phyloP scores from a whole-genome alignment of 2,888 invertebrate genomes.

The Coelopa pilipes region DNA sequence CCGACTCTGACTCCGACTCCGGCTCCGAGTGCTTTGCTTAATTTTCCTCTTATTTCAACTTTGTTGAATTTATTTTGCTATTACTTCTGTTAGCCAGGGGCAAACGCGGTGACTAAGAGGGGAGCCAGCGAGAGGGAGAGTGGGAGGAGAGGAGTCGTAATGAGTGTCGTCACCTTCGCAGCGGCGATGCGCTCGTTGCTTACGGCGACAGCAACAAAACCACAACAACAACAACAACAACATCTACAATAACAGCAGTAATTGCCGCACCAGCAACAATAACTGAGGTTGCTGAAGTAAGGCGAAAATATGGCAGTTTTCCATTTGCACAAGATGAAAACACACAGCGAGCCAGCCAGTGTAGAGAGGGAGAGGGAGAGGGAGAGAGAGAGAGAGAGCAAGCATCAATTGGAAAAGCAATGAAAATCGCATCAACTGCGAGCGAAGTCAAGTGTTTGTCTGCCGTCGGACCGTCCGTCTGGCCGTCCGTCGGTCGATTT shows the following conservation, averaged over 20 bases:
- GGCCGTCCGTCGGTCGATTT: not conserved
- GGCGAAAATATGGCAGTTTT: constrained; percentile 2
- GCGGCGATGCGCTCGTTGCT: not conserved
- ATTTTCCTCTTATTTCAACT: not conserved
- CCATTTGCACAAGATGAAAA: not conserved
- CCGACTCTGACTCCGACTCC: not conserved
- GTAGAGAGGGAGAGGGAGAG: too few species aligned
- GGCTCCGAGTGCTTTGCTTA: not conserved
- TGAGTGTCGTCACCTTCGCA: constrained; percentile 44
- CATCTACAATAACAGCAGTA: not conserved
- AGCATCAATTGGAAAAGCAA: not conserved
- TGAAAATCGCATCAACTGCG: constrained; percentile 13
- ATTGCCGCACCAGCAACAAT: not conserved
- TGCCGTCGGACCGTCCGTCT: not conserved
- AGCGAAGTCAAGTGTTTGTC: not conserved
- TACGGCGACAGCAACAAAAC: not conserved
- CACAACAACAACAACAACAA: not conserved
- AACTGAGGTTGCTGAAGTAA: not conserved
- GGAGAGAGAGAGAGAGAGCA: too few species aligned
- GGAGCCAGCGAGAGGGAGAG: too few species aligned
- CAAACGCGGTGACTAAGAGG: not conserved
- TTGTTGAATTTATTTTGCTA: not conserved
- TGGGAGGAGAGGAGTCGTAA: constrained; percentile 34
- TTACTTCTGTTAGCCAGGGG: constrained; percentile 8
- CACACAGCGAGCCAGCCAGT: not conserved